These are phyloP conservation scores for Cherax quadricarinatus DNA, from an alignment of 1,140 invertebrate species.

Conservation along the genomic window DNA sequence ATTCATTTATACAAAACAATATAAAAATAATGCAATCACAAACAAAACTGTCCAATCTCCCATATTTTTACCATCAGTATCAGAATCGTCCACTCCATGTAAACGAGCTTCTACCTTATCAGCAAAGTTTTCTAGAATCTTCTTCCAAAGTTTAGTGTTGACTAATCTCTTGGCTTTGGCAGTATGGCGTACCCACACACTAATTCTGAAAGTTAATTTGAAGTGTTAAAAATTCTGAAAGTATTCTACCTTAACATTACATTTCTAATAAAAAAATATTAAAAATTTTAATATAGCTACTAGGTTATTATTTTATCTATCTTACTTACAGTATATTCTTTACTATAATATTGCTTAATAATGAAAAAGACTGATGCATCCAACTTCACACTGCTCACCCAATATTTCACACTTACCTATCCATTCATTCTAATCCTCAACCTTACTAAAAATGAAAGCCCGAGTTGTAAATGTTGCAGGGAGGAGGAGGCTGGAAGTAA, in stretches of 20 bases:
- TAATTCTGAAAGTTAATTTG: not conserved
- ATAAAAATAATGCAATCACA: not conserved
- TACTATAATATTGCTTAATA: not conserved
- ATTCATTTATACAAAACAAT: not conserved
- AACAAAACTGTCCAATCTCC: not conserved
- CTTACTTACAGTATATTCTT: not conserved
- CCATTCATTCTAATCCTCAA: no score
- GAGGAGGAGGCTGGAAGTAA: no score
- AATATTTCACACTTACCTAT: no score
- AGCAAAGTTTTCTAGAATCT: conserved; percentile 20
- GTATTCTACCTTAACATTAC: not conserved
- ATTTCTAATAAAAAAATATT: no score
- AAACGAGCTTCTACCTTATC: conserved; percentile 31
- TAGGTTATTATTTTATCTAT: not conserved
- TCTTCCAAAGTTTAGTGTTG: conserved; percentile 34
- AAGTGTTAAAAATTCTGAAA: not conserved
- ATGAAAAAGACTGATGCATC: not conserved
- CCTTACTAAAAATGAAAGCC: no score
- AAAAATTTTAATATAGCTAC: not conserved
- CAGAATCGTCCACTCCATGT: not conserved
- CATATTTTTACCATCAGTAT: not conserved
- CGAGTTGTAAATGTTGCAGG: no score
- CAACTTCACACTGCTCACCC: not conserved
- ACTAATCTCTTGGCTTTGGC: conserved; percentile 36
- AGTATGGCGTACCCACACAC: conserved; percentile 37